Evolutionary conservation across 2,888 invertebrate species (phyloP).

Genomic region (Drosophila pseudotalamancana): DNA sequence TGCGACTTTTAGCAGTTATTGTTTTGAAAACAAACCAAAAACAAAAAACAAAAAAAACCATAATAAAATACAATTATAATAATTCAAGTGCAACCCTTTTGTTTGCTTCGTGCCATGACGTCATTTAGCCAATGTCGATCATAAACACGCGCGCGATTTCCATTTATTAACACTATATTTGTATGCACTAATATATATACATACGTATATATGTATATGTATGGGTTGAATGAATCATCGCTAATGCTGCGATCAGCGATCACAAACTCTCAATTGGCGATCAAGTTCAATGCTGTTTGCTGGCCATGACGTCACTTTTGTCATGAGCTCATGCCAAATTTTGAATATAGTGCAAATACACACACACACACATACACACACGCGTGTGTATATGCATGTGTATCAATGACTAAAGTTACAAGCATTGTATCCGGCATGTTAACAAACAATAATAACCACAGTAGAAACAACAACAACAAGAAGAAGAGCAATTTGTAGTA

Average conservation of each 20-base stretch:
- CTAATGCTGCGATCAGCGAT: constrained; percentile 9
- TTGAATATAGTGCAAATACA: not conserved
- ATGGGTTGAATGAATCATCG: constrained; percentile 30
- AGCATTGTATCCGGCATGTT: constrained; percentile 40
- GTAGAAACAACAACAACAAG: constrained; percentile 8
- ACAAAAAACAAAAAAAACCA: not conserved
- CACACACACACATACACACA: no score
- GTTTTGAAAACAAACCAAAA: not conserved
- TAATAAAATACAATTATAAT: not conserved
- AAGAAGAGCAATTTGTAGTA: constrained; percentile 1
- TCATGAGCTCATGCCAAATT: constrained; percentile 41
- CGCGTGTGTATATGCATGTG: no score
- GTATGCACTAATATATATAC: not conserved
- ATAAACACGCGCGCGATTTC: not conserved
- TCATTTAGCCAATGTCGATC: constrained; percentile 29
- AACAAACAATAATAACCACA: constrained; percentile 34
- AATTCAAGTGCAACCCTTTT: constrained; percentile 62
- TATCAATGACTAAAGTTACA: constrained; percentile 36
- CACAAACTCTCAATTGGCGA: constrained; percentile 5
- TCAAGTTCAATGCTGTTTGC: constrained; percentile 33
- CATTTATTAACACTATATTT: not conserved
- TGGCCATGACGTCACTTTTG: constrained; percentile 50
- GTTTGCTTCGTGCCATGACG: constrained; percentile 40
- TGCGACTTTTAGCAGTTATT: constrained; percentile 13
- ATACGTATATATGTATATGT: not conserved